Evolutionary conservation across 2,888 invertebrate species (phyloP).

Genomic region (Clanis bilineata): DNA sequence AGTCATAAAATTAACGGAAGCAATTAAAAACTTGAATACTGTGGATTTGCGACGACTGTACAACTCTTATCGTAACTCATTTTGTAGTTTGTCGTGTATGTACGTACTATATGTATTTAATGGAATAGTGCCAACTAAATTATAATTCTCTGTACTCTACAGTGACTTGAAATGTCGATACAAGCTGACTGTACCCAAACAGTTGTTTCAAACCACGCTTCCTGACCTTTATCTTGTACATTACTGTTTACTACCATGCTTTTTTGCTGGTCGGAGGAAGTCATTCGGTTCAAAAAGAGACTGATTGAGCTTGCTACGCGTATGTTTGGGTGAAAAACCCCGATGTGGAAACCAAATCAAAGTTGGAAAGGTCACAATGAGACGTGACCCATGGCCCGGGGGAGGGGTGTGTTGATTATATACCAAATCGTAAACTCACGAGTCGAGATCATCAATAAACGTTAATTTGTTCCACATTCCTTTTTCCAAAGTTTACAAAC

Average conservation of each 20-base stretch:
- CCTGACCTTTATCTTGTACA: conserved; percentile 30
- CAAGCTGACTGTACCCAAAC: conserved; percentile 41
- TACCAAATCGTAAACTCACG: conserved; percentile 49
- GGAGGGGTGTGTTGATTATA: conserved; percentile 54
- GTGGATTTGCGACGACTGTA: conserved; percentile 81
- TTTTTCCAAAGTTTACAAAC: conserved; percentile 52
- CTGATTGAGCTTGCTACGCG: conserved; percentile 63
- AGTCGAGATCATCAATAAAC: conserved; percentile 56
- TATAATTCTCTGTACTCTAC: conserved; percentile 67
- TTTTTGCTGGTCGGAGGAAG: conserved; percentile 25
- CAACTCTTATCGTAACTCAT: conserved; percentile 73
- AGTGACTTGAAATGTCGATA: conserved; percentile 74
- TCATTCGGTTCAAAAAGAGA: conserved; percentile 64
- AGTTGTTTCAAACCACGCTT: conserved; percentile 42
- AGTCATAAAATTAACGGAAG: neutral
- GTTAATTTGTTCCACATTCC: conserved; percentile 51
- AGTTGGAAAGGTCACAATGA: conserved; percentile 88
- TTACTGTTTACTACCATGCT: conserved; percentile 29
- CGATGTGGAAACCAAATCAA: conserved; percentile 92
- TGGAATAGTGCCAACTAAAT: conserved; percentile 66
- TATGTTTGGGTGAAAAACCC: conserved; percentile 83
- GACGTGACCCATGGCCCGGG: conserved; percentile 85
- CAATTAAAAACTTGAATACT: conserved; percentile 33
- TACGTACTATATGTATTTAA: conserved; percentile 78
- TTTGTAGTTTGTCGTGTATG: conserved; percentile 80